Base-by-base conservation (phyloP, 53 echinoderm and acorn worm genomes). In the Paracentrotus lividus region DNA sequence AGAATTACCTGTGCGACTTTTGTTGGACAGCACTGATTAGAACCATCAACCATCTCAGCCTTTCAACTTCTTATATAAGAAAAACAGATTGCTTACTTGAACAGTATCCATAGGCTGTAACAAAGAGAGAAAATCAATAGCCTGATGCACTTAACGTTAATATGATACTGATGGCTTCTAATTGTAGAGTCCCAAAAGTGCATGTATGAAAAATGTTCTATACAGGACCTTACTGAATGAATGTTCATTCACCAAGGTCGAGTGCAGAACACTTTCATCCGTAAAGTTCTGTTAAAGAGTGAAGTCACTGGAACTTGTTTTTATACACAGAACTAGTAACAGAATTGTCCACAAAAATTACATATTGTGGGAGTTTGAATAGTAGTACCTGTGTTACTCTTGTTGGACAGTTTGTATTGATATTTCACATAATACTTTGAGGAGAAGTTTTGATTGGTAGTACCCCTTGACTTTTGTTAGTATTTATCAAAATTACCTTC, bases 371-470 rank as follows among this genome's bases (percentile, higher is more conserved):
- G 60, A 59, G 10, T 59, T 59, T 23, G 15, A 59, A 59, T 59
- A 23, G 60, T 59, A 59, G 16, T 59, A 16, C 10, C 60, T 59
- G 60, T 59, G 21, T 23, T 20, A 59, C 60, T 59, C 60, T 59
- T 59, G 60, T 59, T 59, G 60, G 60, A 59, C 60, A 59, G 60
- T 59, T 59, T 16, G 60, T n/a, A n/a, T n/a, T n/a, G n/a, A n/a
- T n/a, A n/a, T n/a, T n/a, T n/a, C n/a, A n/a, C n/a, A n/a, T n/a
- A n/a, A n/a, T n/a, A n/a, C n/a, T n/a, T n/a, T n/a, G n/a, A n/a
- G n/a, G n/a, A n/a, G n/a, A n/a, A n/a, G n/a, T n/a, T n/a, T n/a
- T n/a, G n/a, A n/a, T n/a, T n/a, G n/a, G n/a, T n/a, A n/a, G n/a
- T n/a, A n/a, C n/a, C n/a, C n/a, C n/a, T n/a, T n/a, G n/a, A n/a